Evolutionary conservation across 2,797 vertebrate species (phyloP).

Genomic region (Erethizon dorsatum): DNA sequence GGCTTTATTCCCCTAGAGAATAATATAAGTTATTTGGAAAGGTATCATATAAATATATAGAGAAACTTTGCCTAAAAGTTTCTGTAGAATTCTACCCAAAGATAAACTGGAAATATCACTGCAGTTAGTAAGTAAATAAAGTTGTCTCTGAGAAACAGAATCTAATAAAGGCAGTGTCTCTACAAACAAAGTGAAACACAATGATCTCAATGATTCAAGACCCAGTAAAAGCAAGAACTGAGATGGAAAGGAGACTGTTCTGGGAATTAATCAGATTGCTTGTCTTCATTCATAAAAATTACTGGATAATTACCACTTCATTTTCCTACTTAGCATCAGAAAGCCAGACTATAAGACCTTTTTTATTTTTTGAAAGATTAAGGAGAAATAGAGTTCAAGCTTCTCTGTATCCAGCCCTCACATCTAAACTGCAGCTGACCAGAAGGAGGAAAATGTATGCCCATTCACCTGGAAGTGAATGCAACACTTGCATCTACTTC

Average conservation of each 20-base stretch:
- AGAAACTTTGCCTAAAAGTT: conserved; percentile 41
- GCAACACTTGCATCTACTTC: neutral
- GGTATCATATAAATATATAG: neutral
- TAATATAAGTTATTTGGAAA: conserved; percentile 39
- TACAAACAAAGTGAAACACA: conserved; percentile 46
- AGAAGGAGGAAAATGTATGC: neutral
- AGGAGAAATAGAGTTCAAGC: neutral
- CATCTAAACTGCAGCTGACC: neutral
- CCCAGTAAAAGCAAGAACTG: conserved; percentile 4
- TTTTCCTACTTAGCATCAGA: conserved; percentile 38
- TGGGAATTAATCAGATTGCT: conserved; percentile 44
- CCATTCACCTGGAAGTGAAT: neutral
- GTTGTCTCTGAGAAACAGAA: conserved; percentile 7
- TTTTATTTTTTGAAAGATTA: conserved; percentile 20
- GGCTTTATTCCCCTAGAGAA: neutral
- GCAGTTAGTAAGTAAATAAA: conserved; percentile 34
- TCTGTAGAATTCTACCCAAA: neutral
- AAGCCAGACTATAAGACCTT: neutral
- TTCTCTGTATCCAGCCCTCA: neutral
- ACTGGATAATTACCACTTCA: conserved; percentile 37
- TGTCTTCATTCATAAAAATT: conserved; percentile 68
- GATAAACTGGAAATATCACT: conserved; percentile 20
- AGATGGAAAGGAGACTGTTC: neutral
- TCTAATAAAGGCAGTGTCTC: conserved; percentile 49
- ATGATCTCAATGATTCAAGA: neutral